Conservation (phyloP, 2,888 invertebrate genomes). For the Timandra comae region DNA sequence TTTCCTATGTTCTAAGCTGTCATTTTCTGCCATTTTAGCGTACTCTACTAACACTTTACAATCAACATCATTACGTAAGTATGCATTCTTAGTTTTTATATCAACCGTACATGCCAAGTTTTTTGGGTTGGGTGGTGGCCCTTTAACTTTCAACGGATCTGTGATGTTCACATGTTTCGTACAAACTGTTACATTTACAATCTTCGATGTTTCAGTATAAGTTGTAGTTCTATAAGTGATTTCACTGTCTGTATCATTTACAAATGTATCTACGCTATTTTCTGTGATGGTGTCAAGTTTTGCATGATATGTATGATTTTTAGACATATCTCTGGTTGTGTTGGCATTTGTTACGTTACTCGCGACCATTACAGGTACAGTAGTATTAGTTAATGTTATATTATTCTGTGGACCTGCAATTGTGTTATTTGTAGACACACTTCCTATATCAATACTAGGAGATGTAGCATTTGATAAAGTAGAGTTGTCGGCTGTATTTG, state of each 20-base stretch:
- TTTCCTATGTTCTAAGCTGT: no score
- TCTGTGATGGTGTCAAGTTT: no score
- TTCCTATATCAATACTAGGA: no score
- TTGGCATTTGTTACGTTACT: no score
- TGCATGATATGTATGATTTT: no score
- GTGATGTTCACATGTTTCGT: constrained; percentile 32
- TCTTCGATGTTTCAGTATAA: constrained; percentile 18
- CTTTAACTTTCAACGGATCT: constrained; percentile 50
- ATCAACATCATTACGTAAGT: constrained; percentile 42
- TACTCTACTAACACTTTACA: constrained; percentile 49
- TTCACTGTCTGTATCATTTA: constrained; percentile 7
- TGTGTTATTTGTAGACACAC: no score
- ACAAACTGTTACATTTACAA: constrained; percentile 35
- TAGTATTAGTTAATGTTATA: no score
- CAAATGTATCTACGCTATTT: not conserved
- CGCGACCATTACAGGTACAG: no score
- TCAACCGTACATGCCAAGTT: constrained; percentile 52
- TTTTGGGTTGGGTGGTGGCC: constrained; percentile 35
- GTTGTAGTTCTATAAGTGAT: not conserved
- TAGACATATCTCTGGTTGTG: no score
- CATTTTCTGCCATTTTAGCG: constrained; percentile 50
- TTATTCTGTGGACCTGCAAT: no score
- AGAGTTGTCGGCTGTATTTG: no score
- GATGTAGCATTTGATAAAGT: no score
- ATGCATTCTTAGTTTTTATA: constrained; percentile 40